Base-by-base conservation (phyloP, 2,888 invertebrate species). In the Drosophila peninsularis region DNA sequence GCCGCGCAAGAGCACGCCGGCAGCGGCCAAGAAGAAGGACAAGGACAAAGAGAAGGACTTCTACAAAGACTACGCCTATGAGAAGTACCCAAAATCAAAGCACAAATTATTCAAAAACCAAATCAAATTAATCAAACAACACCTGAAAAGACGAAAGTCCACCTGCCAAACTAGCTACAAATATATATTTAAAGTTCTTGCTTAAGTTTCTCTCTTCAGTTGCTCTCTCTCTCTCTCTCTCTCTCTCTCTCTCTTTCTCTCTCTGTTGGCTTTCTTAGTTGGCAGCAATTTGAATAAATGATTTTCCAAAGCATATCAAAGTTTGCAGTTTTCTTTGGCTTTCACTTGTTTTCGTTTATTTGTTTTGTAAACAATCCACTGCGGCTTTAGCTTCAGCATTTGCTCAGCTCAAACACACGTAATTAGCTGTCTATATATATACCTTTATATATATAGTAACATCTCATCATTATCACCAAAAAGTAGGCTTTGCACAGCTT, bases 1-100 rank as follows among this genome's bases (percentile, higher is more conserved):
- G 0, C 92, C 92, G 4, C 82, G 92, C 27, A 90, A 90, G 39
- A 76, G 75, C 5, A 80, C 85, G 2, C 83, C 89, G 3, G 73
- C 81, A 11, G 3, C 58, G 9, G 67, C 49, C 62, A 88, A 80
- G 74, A 85, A 88, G 62, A 90, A 89, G 76, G 73, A 89, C 69
- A 83, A 86, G 62, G 73, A 72, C 34, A 57, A 75, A 55, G 74
- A 73, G 19, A 55, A 55, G 71, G 62, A 74, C 64, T 68, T 47
- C 68, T 83, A 60, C 73, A 63, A 75, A 71, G 78, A 82, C 65
- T 77, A 74, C 61, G 72, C 68, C 77, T 83, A 89, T 90, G 90
- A 91, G 78, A 90, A 91, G 90, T 89, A 90, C 86, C 80, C 66
- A 78, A 54, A 74, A 52, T n/a, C 66, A 39, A 34, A 55, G 54